Evolutionary conservation across 92 coral and sea anemone species (phyloP).

Genomic region (Palythoa grandiflora): DNA sequence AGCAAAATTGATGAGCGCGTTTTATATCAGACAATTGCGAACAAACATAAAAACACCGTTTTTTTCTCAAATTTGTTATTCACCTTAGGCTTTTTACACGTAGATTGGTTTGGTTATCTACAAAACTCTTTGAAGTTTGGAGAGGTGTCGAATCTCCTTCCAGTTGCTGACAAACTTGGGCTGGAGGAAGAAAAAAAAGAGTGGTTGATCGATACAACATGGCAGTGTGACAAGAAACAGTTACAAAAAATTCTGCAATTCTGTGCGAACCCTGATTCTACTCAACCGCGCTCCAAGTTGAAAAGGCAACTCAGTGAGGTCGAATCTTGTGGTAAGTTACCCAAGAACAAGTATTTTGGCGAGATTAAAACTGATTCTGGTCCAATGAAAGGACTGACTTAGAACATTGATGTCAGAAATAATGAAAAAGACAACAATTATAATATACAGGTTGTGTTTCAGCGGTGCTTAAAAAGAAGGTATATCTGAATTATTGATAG

Average conservation of each 20-base stretch:
- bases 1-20: too few relatives aligned
- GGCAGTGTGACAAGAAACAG: slow-evolving; percentile 17
- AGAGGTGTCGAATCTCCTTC: neutral
- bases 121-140: slow-evolving; percentile 9
- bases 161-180: slow-evolving; percentile 22
- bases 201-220: neutral
- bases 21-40: too few relatives aligned
- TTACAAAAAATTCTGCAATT: neutral
- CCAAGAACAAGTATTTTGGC: neutral
- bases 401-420: neutral
- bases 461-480: neutral
- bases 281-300: neutral
- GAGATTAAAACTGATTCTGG: neutral
- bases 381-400: neutral
- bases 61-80: neutral
- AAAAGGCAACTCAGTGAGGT: slow-evolving; percentile 26
- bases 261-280: neutral
- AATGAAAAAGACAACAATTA: neutral
- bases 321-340: neutral
- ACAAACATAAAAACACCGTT: too few relatives aligned
- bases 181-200: neutral
- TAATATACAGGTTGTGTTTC: too few relatives aligned
- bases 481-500: too few relatives aligned
- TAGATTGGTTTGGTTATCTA: slow-evolving; percentile 12
- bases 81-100: neutral